phyloP scores from a whole-genome alignment of 2,113 vertebrate genomes.

The Montifringilla adamsi region DNA sequence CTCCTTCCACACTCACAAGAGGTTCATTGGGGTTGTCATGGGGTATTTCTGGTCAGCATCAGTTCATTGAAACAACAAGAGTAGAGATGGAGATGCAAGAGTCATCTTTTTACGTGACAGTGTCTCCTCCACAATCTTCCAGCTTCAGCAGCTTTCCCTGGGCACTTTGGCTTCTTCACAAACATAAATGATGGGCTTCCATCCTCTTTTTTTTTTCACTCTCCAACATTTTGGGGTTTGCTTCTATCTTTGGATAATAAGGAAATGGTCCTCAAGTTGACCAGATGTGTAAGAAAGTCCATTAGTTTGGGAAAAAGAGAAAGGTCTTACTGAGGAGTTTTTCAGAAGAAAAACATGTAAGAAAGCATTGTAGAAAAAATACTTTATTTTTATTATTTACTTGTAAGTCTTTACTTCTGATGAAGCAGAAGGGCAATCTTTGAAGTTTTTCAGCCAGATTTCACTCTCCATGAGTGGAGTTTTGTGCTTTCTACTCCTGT shows the following conservation, averaged over 20 bases:
- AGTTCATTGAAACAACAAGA: neutral
- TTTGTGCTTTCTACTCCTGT: neutral
- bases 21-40: too few species aligned
- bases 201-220: neutral
- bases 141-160: neutral
- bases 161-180: neutral
- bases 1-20: neutral
- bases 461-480: neutral
- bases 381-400: neutral
- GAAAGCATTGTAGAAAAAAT: neutral
- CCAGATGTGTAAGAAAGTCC: neutral
- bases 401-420: neutral
- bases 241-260: neutral
- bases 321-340: neutral
- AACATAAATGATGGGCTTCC: neutral
- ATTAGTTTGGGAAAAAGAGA: neutral
- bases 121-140: neutral
- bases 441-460: neutral
- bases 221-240: neutral
- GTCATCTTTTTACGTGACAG: fast-evolving
- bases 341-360: neutral
- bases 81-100: neutral
- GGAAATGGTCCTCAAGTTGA: neutral
- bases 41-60: fast-evolving
- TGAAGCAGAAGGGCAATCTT: neutral